These are phyloP conservation scores for Branchipolynoe longqiensis DNA, from an alignment of 2,888 invertebrate genomes.

Conservation along the genomic window DNA sequence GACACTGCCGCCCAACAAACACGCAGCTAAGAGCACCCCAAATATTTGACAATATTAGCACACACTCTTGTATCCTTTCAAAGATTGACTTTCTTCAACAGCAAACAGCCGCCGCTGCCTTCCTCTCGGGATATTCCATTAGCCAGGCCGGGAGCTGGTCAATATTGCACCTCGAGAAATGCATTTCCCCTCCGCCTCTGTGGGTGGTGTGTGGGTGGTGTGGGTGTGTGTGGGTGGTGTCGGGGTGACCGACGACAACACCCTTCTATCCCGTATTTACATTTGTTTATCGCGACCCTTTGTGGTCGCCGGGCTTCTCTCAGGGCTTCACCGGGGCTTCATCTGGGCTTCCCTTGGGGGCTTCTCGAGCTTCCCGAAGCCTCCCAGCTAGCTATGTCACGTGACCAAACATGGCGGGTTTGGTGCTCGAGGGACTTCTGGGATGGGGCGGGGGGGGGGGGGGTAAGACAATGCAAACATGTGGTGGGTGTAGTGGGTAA, in stretches of 20 bases:
- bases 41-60: conserved; percentile 55
- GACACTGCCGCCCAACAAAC: neutral
- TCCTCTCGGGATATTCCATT: conserved; percentile 55
- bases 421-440: neutral
- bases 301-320: neutral
- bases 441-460: neutral
- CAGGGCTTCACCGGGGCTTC: too few relatives aligned
- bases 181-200: conserved; percentile 58
- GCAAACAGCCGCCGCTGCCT: conserved; percentile 20
- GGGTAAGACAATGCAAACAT: conserved; percentile 41
- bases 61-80: conserved; percentile 53
- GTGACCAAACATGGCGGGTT: conserved; percentile 42
- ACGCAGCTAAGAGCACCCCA: conserved; percentile 23
- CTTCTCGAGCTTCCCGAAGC: neutral
- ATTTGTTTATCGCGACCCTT: conserved; percentile 48
- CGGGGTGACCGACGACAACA: neutral
- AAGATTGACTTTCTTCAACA: conserved; percentile 54
- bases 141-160: conserved; percentile 21
- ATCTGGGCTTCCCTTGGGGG: neutral
- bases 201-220: too few relatives aligned
- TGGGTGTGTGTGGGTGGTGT: conserved; percentile 17
- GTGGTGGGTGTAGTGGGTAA: conserved; percentile 16
- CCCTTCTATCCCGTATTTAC: conserved; percentile 50
- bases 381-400: conserved; percentile 36
- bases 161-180: conserved; percentile 54